Percentiles rank a stretch among this genome's conserved stretches.
phyloP scores from a whole-genome alignment of 2,797 vertebrate species.

The Rhincodon typus region DNA sequence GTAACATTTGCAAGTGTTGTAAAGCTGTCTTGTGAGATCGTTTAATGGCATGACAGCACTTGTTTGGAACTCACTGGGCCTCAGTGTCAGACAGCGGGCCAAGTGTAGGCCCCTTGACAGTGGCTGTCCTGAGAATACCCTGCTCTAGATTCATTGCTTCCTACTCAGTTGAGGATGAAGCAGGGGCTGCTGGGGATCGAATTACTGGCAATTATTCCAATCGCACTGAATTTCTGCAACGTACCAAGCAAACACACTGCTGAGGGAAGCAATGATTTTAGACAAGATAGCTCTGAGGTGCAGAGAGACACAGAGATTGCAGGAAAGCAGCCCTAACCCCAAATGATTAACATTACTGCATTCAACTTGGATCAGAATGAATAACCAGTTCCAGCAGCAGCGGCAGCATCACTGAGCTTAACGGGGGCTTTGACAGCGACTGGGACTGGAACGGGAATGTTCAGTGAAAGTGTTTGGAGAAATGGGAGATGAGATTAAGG shows the following conservation, averaged over 20 bases:
- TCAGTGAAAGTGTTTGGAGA: no score
- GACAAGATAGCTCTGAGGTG: background rate
- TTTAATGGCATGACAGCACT: background rate
- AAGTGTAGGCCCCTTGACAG: background rate
- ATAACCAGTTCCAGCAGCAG: background rate
- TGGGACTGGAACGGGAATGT: no score
- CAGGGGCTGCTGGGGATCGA: background rate
- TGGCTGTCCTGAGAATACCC: background rate
- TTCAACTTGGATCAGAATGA: background rate
- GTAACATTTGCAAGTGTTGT: background rate
- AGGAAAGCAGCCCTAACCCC: background rate
- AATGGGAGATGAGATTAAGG: no score
- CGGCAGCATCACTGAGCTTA: background rate
- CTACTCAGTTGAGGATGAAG: background rate
- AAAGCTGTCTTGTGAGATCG: background rate
- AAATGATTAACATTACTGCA: background rate
- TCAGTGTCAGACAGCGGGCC: background rate
- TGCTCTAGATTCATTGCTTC: background rate
- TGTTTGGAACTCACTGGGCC: background rate
- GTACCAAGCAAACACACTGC: background rate
- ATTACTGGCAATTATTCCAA: background rate
- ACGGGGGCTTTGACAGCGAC: no score
- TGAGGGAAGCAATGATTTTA: background rate
- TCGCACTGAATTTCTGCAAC: background rate
- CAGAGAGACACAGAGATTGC: background rate